phyloP scores from a whole-genome alignment of 2,113 vertebrate genomes.

The Sinocyclocheilus maitianheensis region DNA sequence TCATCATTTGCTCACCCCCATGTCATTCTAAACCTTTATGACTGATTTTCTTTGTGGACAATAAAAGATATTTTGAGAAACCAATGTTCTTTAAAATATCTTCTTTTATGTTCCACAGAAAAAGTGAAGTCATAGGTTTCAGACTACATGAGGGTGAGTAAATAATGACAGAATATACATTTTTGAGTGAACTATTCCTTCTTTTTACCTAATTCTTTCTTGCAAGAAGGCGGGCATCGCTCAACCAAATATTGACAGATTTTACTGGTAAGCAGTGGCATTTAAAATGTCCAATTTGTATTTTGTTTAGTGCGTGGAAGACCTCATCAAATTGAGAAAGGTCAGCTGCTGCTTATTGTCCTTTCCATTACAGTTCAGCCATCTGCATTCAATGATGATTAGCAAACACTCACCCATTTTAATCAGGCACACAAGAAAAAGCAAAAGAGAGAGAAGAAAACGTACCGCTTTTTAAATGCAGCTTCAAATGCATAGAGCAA shows the following conservation, averaged over 20 bases:
- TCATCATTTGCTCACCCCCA: background rate
- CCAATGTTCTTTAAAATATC: background rate
- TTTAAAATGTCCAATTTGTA: background rate
- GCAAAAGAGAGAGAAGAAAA: background rate
- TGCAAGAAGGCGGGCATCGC: background rate
- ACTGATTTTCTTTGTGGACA: background rate
- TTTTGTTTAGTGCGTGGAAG: background rate
- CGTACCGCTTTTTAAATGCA: constrained; percentile 29
- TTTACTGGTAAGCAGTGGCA: background rate
- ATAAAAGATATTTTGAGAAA: background rate
- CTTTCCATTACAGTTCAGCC: background rate
- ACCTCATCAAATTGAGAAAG: background rate
- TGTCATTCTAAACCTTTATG: background rate
- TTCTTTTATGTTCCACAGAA: background rate
- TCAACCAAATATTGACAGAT: background rate
- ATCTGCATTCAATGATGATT: background rate
- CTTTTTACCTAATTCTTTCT: background rate
- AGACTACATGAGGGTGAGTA: background rate
- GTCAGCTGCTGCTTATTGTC: background rate
- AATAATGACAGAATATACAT: background rate
- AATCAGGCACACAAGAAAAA: background rate
- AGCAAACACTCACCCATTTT: background rate
- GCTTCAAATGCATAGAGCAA: constrained; percentile 5
- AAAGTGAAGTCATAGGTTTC: background rate
- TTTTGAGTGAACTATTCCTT: background rate